A percentile compares a stretch with the other conserved stretches of the same genome.
Evolutionary conservation across 2,113 vertebrate species (phyloP).

Genomic region (Silurus meridionalis): DNA sequence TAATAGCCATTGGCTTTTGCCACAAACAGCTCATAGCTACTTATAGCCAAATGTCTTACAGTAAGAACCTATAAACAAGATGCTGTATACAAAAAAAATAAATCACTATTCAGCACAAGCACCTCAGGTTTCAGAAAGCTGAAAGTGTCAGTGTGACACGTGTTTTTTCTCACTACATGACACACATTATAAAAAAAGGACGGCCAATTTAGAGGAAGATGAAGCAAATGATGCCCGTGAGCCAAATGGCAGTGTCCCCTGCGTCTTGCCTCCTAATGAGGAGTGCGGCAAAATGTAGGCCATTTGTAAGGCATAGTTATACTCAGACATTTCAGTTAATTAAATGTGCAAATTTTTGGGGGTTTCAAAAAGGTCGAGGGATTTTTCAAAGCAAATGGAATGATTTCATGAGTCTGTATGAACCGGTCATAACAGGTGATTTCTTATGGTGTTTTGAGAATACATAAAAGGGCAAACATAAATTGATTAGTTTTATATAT

Average conservation of each 20-base stretch:
- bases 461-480: neutral
- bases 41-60: neutral
- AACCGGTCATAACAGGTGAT: neutral
- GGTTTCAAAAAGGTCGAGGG: neutral
- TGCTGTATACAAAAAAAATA: neutral
- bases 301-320: slow-evolving; percentile 1
- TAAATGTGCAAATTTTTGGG: slow-evolving; percentile 9
- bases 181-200: slow-evolving; percentile 22
- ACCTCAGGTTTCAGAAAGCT: neutral
- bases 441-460: slow-evolving; percentile 4
- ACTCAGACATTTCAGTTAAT: slow-evolving; percentile 12
- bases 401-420: neutral
- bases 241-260: slow-evolving; percentile 21
- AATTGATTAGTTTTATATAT: neutral
- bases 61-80: neutral
- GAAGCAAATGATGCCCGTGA: slow-evolving; percentile 16
- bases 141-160: neutral
- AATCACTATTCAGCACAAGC: neutral
- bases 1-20: neutral
- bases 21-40: slow-evolving; percentile 2
- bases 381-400: neutral
- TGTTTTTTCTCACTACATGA: slow-evolving; percentile 13
- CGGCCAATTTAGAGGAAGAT: slow-evolving; percentile 20
- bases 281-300: neutral
- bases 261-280: slow-evolving; percentile 9